phyloP scores from a whole-genome alignment of 2,113 vertebrate species.

The Ploceus nigricollis region DNA sequence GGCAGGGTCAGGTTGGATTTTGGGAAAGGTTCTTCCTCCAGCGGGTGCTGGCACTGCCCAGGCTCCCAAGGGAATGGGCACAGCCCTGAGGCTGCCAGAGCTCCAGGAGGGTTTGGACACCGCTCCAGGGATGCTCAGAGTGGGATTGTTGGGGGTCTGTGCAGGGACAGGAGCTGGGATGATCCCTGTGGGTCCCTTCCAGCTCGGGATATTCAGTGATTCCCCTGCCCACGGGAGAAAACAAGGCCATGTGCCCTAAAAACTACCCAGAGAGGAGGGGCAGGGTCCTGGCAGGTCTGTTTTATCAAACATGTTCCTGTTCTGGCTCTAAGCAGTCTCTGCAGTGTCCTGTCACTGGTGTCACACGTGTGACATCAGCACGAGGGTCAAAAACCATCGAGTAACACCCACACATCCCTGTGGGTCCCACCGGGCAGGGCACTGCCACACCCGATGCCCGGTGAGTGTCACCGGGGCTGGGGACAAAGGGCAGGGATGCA shows the following conservation, averaged over 20 bases:
- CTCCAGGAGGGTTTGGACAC: neutral
- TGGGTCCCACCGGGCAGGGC: fast-evolving
- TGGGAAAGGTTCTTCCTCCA: neutral
- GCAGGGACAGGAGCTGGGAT: neutral
- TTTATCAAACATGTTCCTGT: fast-evolving
- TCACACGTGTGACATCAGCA: fast-evolving
- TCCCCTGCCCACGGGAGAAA: neutral
- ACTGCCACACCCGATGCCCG: neutral
- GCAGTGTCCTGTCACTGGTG: fast-evolving
- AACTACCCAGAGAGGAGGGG: fast-evolving
- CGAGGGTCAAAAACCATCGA: fast-evolving
- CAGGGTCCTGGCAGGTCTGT: neutral
- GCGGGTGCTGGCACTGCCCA: neutral
- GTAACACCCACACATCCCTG: fast-evolving
- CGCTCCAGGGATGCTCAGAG: neutral
- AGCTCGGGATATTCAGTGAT: neutral
- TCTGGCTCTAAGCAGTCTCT: too few species aligned
- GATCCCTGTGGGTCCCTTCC: neutral
- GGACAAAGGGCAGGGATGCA: neutral
- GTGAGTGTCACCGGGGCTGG: neutral
- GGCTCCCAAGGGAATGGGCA: neutral
- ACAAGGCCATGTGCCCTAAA: neutral
- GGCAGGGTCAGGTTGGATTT: fast-evolving
- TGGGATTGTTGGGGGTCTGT: neutral
- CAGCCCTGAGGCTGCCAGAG: neutral